Percentiles rank a stretch among this genome's conserved stretches.
Conservation (phyloP, 2,888 invertebrate genomes). For the Tolmerus cingulatus region DNA sequence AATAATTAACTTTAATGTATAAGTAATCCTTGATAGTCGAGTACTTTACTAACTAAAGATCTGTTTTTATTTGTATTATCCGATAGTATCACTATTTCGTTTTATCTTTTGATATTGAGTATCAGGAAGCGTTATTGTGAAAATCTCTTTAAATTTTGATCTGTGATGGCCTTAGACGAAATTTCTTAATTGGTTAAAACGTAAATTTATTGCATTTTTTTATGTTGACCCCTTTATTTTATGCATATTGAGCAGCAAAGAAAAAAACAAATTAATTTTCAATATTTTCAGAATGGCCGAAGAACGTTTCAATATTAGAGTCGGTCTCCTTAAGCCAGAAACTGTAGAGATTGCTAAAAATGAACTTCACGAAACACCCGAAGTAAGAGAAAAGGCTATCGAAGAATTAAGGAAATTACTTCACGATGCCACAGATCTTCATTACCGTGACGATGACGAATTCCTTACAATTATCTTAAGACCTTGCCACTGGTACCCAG, state of each 20-base stretch:
- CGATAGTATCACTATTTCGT: not conserved
- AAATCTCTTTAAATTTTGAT: not conserved
- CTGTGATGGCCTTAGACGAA: not conserved
- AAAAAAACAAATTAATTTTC: not conserved
- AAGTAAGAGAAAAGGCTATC: constrained; percentile 70
- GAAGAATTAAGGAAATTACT: constrained; percentile 70
- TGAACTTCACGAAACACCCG: constrained; percentile 77
- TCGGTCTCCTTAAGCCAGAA: constrained; percentile 68
- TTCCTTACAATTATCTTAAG: constrained; percentile 80
- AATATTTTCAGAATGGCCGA: constrained; percentile 55
- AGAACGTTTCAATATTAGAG: constrained; percentile 68
- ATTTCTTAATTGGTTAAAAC: too few relatives aligned
- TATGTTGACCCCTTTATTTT: too few relatives aligned
- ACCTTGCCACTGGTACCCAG: constrained; percentile 83
- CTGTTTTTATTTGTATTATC: not conserved
- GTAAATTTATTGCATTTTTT: too few relatives aligned
- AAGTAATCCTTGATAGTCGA: not conserved
- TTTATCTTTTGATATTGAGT: not conserved
- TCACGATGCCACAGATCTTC: constrained; percentile 73
- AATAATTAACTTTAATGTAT: not conserved
- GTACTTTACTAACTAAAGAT: not conserved
- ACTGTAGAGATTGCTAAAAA: constrained; percentile 68
- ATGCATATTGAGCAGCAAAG: too few relatives aligned
- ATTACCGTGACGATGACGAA: constrained; percentile 78
- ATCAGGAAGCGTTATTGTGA: not conserved